Base-by-base conservation (phyloP, 1,140 invertebrate species). In the Phenacoccus solenopsis region DNA sequence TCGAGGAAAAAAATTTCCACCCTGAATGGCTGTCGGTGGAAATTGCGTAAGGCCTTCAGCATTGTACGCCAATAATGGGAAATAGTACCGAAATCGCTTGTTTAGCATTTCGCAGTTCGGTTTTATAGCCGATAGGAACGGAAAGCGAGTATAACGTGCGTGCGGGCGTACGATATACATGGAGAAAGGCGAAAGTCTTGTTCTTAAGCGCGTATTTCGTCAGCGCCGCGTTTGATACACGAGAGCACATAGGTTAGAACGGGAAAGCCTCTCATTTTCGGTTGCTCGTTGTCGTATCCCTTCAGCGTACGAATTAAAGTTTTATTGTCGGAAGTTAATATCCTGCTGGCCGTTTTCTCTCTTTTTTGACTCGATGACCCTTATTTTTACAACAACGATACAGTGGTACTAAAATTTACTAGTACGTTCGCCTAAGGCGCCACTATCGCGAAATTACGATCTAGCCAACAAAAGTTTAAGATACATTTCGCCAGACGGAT, bases 241-340 rank as follows among this genome's bases (percentile, higher is more conserved):
- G 38, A 49, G 16, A 49, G 38, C 38, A 49, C 38, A 49, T 49
- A 49, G 38, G 38, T 49, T 49, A 5, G 16, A 49, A 9, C 2
- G 38, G 38, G 12, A n/a, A 49, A 49, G 38, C 5, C 38, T n/a
- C n/a, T 49, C 38, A 49, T 49, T 49, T 49, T 49, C 38, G 38
- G 38, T 49, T n/a, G 38, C 20, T 49, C 20, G 38, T 49, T 49
- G 38, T 49, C 38, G 38, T 49, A 49, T 49, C 38, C 38, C 38
- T 49, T 49, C 38, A 49, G 38, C n/a, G n/a, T 49, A 49, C 38
- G 38, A 49, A 49, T 49, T 49, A 49, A 49, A 49, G 38, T 49
- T 49, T 49, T 49, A 49, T 49, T 49, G 38, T 49, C 38, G 38
- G 38, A 49, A 49, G 38, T 49, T 49, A 49, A 49, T 49, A 49